Evolutionary conservation across 1,140 invertebrate genomes (phyloP), one percentile per base, ranked within the genome.

Genomic region (Eurosta solidaginis): DNA sequence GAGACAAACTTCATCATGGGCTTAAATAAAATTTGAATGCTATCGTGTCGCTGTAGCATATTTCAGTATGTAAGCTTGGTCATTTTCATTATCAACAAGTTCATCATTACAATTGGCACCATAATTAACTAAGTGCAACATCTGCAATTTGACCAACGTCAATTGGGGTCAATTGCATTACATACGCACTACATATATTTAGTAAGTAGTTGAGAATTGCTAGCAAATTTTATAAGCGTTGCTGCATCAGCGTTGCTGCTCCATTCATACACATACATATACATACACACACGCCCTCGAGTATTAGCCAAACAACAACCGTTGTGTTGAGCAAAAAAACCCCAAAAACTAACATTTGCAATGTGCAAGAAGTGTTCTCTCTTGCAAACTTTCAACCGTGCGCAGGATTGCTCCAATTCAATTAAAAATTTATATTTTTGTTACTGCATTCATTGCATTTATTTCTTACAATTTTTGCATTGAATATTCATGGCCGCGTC

Each of bases 81-180:
- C 6, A 52, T 25, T 40, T 68, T 3, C 33, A 6, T 14, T 54
- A n/a, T 40, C n/a, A 22, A 27, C 2, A 68, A 68, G 33, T 42
- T 20, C n/a, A 40, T 54, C 27, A 27, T 54, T 25, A 54, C 14
- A 20, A 25, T 1, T n/a, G n/a, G n/a, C 3, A 10, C 50, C 22
- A 54, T 68, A 17, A 68, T 68, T 40, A 68, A 17, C n/a, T n/a
- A 68, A n/a, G 33, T 7, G 49, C 49, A 20, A 22, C 29, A 22
- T 68, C 59, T 40, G 20, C 33, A 36, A 17, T 20, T 29, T 68
- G 36, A 14, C 59, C 59, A 36, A 42, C 59, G 27, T 68, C 33
- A 68, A 68, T 68, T 68, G 59, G 59, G 59, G 59, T 68, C 59
- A 68, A 68, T 68, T 68, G 59, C 59, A 68, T 68, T 68, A 68